Percentiles rank a stretch among this genome's conserved stretches.
Conservation (phyloP, 2,113 vertebrate species). For the Polyodon spathula region DNA sequence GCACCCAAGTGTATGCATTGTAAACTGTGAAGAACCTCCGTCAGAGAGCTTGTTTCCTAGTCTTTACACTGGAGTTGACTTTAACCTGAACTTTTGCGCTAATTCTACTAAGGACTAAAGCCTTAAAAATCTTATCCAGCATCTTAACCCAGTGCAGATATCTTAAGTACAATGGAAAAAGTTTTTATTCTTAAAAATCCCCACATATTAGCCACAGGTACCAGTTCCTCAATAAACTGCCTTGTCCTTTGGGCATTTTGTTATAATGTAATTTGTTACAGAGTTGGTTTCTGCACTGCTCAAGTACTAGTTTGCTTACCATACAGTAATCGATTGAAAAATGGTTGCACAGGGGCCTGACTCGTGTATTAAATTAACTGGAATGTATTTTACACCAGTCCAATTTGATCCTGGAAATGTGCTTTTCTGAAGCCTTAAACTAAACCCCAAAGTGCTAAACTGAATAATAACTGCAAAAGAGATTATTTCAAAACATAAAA, state of each 20-base stretch:
- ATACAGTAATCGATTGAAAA: neutral
- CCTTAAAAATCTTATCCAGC: constrained; percentile 33
- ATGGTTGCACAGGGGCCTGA: too few species aligned
- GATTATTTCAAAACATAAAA: too few species aligned
- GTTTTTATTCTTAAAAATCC: too few species aligned
- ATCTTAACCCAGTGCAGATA: neutral
- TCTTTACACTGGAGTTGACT: constrained; percentile 38
- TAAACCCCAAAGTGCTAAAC: too few species aligned
- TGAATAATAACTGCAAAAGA: too few species aligned
- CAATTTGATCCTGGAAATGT: too few species aligned
- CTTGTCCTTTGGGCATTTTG: constrained; percentile 11
- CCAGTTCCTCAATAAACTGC: constrained; percentile 7
- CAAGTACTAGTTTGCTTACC: neutral
- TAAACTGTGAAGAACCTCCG: neutral
- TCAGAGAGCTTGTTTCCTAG: constrained; percentile 3
- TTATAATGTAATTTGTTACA: neutral
- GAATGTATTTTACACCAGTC: too few species aligned
- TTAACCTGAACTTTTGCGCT: constrained; percentile 26
- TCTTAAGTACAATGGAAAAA: neutral
- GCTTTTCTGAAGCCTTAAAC: too few species aligned
- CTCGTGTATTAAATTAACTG: too few species aligned
- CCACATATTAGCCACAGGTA: too few species aligned
- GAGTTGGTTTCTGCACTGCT: neutral
- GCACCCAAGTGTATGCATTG: neutral
- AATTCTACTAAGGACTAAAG: constrained; percentile 34